These are phyloP conservation scores for Apocheima hispidaria DNA, from an alignment of 2,888 invertebrate genomes.

Conservation along the genomic window DNA sequence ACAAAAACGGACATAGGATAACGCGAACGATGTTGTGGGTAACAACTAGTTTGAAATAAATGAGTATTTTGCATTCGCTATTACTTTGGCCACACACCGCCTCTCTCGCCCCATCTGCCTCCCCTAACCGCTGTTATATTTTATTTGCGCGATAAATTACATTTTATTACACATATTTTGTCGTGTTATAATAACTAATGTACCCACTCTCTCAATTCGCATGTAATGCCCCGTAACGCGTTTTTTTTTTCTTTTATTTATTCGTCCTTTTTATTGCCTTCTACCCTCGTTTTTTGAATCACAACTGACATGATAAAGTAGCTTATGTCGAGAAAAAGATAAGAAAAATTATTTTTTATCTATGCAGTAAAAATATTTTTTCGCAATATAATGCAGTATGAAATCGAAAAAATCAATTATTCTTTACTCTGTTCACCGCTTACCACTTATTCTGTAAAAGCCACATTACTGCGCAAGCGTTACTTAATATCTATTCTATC, in stretches of 20 bases:
- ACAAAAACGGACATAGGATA: too few relatives aligned
- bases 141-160: slow-evolving; percentile 86
- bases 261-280: slow-evolving; percentile 72
- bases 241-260: slow-evolving; percentile 75
- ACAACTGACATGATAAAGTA: slow-evolving; percentile 49
- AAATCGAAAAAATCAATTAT: neutral
- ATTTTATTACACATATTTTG: slow-evolving; percentile 87
- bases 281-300: slow-evolving; percentile 60
- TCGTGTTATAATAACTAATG: slow-evolving; percentile 87
- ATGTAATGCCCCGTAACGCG: slow-evolving; percentile 81
- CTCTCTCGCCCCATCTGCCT: slow-evolving; percentile 81
- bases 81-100: slow-evolving; percentile 46
- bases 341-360: neutral
- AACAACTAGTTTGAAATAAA: neutral
- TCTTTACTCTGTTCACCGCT: too few relatives aligned
- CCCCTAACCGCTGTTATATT: slow-evolving; percentile 85
- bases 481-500: too few relatives aligned
- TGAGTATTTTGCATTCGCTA: slow-evolving; percentile 6
- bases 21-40: too few relatives aligned
- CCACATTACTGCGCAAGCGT: too few relatives aligned
- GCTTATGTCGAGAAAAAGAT: neutral
- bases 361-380: too few relatives aligned
- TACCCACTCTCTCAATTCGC: slow-evolving; percentile 84
- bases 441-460: too few relatives aligned
- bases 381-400: too few relatives aligned